Percentiles rank a stretch among this genome's conserved stretches.
phyloP scores from a whole-genome alignment of 2,888 invertebrate species.

The Eilema caniola region DNA sequence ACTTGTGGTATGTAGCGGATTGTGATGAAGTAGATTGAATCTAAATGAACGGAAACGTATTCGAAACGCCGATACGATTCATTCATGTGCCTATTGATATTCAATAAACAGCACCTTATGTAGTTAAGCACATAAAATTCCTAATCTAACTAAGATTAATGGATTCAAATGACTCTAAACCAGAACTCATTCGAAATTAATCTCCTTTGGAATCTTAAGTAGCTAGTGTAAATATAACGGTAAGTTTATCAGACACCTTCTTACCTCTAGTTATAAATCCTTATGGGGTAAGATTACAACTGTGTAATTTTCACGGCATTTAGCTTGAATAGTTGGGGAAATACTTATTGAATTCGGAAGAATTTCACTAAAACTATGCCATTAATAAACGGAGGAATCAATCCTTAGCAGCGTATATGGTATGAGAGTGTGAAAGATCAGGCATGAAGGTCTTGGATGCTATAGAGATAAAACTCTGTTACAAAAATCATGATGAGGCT shows the following conservation, averaged over 20 bases:
- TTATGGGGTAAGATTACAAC: constrained; percentile 41
- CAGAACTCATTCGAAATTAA: constrained; percentile 45
- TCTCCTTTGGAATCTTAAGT: constrained; percentile 51
- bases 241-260: constrained; percentile 51
- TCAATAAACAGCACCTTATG: constrained; percentile 27
- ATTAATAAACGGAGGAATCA: background rate
- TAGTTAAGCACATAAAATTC: constrained; percentile 37
- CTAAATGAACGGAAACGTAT: constrained; percentile 6
- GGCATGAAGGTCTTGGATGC: too few species aligned
- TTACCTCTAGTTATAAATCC: constrained; percentile 45
- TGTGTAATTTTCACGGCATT: constrained; percentile 45
- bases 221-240: constrained; percentile 39
- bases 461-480: too few species aligned
- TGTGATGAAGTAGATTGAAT: background rate
- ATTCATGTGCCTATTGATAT: constrained; percentile 17
- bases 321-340: constrained; percentile 35
- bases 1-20: background rate
- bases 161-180: constrained; percentile 37
- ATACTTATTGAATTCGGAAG: background rate
- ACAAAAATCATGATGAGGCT: too few species aligned
- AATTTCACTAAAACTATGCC: background rate
- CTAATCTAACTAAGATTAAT: constrained; percentile 49
- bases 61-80: constrained; percentile 2
- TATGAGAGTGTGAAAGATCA: background rate
- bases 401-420: background rate